Evolutionary conservation across 2,797 vertebrate genomes (phyloP).

Genomic region (Podargus strigoides): DNA sequence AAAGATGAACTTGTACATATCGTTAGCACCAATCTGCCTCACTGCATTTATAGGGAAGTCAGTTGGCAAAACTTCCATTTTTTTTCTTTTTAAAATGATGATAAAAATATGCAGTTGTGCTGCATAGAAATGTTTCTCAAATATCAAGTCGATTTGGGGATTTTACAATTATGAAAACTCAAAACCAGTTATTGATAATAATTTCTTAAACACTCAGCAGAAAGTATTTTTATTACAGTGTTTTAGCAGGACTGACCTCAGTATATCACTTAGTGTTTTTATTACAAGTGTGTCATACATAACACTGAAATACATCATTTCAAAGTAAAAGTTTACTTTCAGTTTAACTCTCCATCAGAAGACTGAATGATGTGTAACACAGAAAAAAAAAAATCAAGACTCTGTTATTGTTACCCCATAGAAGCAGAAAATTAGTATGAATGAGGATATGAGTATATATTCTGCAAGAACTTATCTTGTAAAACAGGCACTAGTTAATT

Average conservation of each 20-base stretch:
- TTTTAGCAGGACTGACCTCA: neutral
- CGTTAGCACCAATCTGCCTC: neutral
- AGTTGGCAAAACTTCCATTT: neutral
- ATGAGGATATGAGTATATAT: neutral
- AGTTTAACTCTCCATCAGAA: neutral
- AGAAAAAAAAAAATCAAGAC: neutral
- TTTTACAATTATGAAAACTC: neutral
- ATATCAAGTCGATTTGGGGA: neutral
- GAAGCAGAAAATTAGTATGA: neutral
- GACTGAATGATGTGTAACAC: neutral
- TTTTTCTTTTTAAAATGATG: neutral
- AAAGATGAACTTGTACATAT: conserved; percentile 5
- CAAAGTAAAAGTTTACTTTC: neutral
- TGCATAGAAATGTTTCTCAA: neutral
- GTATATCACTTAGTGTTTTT: neutral
- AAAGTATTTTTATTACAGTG: neutral
- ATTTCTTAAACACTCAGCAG: neutral
- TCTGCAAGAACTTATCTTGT: neutral
- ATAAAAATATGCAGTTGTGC: neutral
- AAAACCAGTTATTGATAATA: neutral
- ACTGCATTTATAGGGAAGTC: neutral
- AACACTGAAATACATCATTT: neutral
- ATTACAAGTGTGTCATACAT: neutral
- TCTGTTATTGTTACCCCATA: neutral
- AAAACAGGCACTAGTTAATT: neutral